Base-by-base conservation (phyloP, 2,888 invertebrate species). In the Chironomus riparius region DNA sequence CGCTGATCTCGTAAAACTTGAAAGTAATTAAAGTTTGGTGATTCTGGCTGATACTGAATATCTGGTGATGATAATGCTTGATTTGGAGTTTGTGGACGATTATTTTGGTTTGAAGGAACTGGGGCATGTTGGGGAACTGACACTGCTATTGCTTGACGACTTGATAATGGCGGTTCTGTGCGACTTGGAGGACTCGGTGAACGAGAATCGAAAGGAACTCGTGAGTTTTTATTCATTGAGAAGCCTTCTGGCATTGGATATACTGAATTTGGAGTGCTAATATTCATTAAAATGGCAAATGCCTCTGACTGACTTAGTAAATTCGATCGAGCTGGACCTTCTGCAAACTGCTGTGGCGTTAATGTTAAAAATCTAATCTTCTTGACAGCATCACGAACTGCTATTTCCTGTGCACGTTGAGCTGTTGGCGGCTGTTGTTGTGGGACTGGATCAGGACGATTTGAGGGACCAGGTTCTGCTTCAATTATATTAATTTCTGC, bases 331-430 rank as follows among this genome's bases (percentile, higher is more conserved):
- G 92, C 93, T 0, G 93, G 92, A 0, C 92, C 92, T 80, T 92
- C 91, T 0, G 94, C 93, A 82, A 94, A 94, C 84, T 93, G 91
- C 81, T 92, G 90, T 0, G 93, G 91, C 0, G 89, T 89, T 78
- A 94, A 84, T 0, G 92, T 92, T 12, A 94, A 86, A 83, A 94
- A 94, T 24, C 93, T 87, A 77, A 94, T 90, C 83, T 93, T 92
- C 80, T 89, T 89, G 1, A 93, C 85, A 0, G 90, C 90, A 79
- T 89, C 88, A 2, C 91, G 85, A 76, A 90, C 85, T 18, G 87
- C 77, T 5, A 77, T 69, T n/a, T 65, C 22, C 21, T 56, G 48
- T 21, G 21, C 48, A 62, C 76, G 75, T 22, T 18, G 65, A 24
- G 18, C 4, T 68, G 70, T 56, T 62, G 75, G 77, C 2, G 21